Percentiles rank a stretch among this genome's conserved stretches.
Evolutionary conservation across 2,797 vertebrate species (phyloP).

Genomic region (Coracias cyanogaster): DNA sequence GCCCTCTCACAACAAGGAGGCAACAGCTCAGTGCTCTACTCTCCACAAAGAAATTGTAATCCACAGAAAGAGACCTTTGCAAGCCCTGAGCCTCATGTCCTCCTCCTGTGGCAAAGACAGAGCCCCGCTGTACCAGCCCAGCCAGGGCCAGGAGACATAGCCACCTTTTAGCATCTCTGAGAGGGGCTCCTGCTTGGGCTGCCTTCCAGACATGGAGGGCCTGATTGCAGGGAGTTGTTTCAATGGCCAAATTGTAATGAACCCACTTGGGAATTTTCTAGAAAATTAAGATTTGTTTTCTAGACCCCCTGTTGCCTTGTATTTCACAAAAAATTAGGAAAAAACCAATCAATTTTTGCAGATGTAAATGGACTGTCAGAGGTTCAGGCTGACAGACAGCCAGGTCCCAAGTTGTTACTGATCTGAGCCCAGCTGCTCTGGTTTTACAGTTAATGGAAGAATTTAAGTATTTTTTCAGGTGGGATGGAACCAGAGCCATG

Average conservation of each 20-base stretch:
- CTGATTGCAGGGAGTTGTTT: background rate
- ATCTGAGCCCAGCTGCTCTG: background rate
- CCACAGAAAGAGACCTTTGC: background rate
- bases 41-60: background rate
- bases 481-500: background rate
- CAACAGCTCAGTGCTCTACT: background rate
- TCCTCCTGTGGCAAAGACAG: background rate
- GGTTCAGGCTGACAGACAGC: background rate
- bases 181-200: background rate
- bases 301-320: background rate
- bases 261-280: background rate
- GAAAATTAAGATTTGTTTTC: background rate
- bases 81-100: background rate
- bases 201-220: background rate
- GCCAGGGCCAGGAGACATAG: background rate
- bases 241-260: background rate
- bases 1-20: background rate
- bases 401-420: accelerated
- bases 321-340: background rate
- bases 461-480: background rate
- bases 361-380: background rate
- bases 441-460: background rate
- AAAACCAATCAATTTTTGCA: background rate
- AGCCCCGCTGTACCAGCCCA: background rate
- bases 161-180: background rate